These are phyloP conservation scores for Tromatobia lineatoria DNA, from an alignment of 2,888 invertebrate genomes.

Conservation along the genomic window DNA sequence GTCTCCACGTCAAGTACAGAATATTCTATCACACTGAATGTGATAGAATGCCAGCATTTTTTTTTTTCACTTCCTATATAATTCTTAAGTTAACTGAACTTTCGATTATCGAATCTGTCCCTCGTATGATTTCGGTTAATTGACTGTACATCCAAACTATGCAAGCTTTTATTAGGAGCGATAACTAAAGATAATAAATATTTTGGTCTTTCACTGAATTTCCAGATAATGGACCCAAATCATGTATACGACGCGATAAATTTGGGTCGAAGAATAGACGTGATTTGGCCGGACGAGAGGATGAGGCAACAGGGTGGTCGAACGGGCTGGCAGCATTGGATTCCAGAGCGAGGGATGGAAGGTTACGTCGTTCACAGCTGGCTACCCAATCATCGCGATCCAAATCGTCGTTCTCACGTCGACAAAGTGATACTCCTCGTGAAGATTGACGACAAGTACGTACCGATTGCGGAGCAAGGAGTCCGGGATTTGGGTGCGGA, in stretches of 20 bases:
- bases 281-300: conserved; percentile 97
- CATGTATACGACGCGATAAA: conserved; percentile 97
- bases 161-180: not conserved
- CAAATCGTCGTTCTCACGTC: conserved; percentile 94
- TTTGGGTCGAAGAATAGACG: conserved; percentile 95
- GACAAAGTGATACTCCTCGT: conserved; percentile 96
- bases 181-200: not conserved
- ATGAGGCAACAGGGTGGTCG: conserved; percentile 95
- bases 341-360: conserved; percentile 96
- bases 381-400: conserved; percentile 96
- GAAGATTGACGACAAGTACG: conserved; percentile 97
- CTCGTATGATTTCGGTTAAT: no score
- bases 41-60: no score
- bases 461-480: conserved; percentile 96
- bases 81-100: no score
- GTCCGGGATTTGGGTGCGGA: conserved; percentile 92
- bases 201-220: conserved; percentile 5
- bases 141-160: not conserved
- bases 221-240: conserved; percentile 88
- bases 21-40: no score
- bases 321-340: conserved; percentile 96
- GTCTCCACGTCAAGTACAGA: no score
- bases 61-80: no score
- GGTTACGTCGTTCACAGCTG: conserved; percentile 97
- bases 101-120: no score